Evolutionary conservation across 2,888 invertebrate genomes (phyloP).

Genomic region (Hirtodrosophila confusa): DNA sequence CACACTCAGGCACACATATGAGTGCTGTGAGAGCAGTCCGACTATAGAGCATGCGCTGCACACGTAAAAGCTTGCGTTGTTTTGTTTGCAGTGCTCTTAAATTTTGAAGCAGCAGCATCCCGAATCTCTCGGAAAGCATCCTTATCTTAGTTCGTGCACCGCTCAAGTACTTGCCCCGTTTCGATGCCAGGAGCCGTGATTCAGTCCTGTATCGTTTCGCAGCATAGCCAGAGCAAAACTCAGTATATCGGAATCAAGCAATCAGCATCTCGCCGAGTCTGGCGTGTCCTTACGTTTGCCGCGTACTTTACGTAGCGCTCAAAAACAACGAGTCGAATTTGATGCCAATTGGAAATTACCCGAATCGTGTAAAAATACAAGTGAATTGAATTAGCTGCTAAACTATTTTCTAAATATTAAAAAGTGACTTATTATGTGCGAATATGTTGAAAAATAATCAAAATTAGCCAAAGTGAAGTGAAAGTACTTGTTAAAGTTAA

Average conservation of each 20-base stretch:
- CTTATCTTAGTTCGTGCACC: conserved; percentile 36
- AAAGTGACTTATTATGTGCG: neutral
- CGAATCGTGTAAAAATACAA: conserved; percentile 9
- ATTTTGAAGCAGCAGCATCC: conserved; percentile 32
- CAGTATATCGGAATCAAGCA: conserved; percentile 37
- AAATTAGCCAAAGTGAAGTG: neutral
- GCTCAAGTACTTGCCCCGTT: conserved; percentile 47
- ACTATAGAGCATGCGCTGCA: conserved; percentile 17
- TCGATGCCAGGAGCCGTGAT: conserved; percentile 33
- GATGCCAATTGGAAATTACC: conserved; percentile 6
- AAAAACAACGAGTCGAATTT: conserved; percentile 13
- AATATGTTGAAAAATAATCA: neutral
- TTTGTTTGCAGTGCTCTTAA: conserved; percentile 41
- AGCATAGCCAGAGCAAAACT: conserved; percentile 56
- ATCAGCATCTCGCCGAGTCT: conserved; percentile 21
- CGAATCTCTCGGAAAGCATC: conserved; percentile 49
- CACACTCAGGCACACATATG: neutral
- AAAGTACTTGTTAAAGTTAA: neutral
- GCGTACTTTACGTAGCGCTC: conserved; percentile 34
- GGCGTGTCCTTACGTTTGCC: conserved; percentile 6
- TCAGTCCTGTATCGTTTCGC: conserved; percentile 65
- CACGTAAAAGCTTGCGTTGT: conserved; percentile 37
- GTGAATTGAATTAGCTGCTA: conserved; percentile 14
- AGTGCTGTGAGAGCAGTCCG: conserved; percentile 30
- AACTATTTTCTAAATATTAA: conserved; percentile 3